Percentiles rank a stretch among this genome's conserved stretches.
Conservation (phyloP, 1,140 invertebrate genomes). For the Drosophila insularis region DNA sequence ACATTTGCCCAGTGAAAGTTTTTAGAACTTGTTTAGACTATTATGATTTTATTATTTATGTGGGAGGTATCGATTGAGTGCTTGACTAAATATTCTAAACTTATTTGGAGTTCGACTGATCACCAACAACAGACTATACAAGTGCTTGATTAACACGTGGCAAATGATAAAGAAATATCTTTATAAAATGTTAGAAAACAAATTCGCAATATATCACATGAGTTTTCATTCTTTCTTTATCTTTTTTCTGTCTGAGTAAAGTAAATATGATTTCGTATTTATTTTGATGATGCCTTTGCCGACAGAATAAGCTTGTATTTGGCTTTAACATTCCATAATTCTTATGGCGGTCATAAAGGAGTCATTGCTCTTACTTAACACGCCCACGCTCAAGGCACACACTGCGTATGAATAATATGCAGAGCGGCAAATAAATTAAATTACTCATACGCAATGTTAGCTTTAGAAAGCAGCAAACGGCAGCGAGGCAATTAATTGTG, state of each 20-base stretch:
- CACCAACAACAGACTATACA: no score
- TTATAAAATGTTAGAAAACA: no score
- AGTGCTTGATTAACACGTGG: no score
- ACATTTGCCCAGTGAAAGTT: neutral
- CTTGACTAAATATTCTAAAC: no score
- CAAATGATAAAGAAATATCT: no score
- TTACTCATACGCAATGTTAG: constrained; percentile 65
- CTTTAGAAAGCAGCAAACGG: constrained; percentile 20
- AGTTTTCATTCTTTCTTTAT: no score
- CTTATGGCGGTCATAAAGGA: neutral
- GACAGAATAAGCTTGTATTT: neutral
- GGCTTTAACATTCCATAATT: neutral
- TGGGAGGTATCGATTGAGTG: no score
- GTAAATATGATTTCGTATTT: neutral
- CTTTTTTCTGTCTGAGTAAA: no score
- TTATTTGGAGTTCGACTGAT: no score
- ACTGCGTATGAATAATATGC: constrained; percentile 31
- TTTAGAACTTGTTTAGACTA: no score
- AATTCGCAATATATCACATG: no score
- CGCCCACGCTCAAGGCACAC: neutral
- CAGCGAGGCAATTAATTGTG: constrained; percentile 63
- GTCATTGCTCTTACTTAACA: neutral
- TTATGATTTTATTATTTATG: no score
- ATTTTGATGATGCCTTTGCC: neutral
- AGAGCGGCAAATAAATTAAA: constrained; percentile 45